Conservation (phyloP, 1,140 invertebrate genomes). For the Sitophilus oryzae region DNA sequence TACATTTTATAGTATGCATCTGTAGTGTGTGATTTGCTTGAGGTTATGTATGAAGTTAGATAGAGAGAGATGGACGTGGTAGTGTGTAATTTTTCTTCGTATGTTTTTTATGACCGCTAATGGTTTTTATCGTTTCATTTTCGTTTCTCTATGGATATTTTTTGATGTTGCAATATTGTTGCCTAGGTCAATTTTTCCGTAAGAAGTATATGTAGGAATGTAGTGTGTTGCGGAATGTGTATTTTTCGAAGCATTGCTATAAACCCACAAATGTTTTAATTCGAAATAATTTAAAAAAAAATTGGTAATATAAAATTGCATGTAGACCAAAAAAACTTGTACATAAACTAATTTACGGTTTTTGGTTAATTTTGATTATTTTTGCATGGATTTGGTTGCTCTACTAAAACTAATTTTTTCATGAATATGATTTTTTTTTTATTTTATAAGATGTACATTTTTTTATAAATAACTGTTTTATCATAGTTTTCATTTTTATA, state of each 20-base stretch:
- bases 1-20: too few relatives aligned
- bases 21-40: background rate
- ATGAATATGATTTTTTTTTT: constrained; percentile 13
- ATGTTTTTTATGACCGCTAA: background rate
- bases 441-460: constrained; percentile 13
- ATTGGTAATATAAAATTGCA: too few relatives aligned
- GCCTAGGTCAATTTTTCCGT: too few relatives aligned
- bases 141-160: too few relatives aligned
- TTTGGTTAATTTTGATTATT: background rate
- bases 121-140: too few relatives aligned
- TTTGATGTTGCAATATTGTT: too few relatives aligned
- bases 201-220: too few relatives aligned
- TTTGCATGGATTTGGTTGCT: background rate
- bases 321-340: background rate
- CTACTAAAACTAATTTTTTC: constrained; percentile 4
- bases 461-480: constrained; percentile 13
- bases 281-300: too few relatives aligned
- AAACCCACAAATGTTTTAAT: too few relatives aligned
- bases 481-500: constrained; percentile 4
- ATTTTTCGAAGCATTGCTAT: too few relatives aligned
- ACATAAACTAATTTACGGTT: background rate
- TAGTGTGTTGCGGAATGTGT: too few relatives aligned
- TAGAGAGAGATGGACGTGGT: background rate
- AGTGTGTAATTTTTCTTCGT: background rate
- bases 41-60: too few relatives aligned